phyloP scores from a whole-genome alignment of 2,797 vertebrate species.

The Petrocephalus schoutedeni region DNA sequence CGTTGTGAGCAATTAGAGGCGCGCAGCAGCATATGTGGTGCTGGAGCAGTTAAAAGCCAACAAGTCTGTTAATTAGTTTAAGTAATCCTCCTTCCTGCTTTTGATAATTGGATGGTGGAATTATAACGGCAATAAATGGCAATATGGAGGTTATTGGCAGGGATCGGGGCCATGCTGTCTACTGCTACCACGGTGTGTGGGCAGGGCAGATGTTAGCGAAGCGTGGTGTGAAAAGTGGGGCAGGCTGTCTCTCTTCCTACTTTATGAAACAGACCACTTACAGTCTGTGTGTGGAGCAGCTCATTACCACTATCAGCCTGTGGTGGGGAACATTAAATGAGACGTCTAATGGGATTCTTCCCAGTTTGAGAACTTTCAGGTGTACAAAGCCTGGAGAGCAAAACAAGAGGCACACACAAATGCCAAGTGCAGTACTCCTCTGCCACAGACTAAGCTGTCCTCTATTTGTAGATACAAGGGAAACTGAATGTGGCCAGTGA shows the following conservation, averaged over 20 bases:
- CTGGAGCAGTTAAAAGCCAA: slow-evolving; percentile 8
- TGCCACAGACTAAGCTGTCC: background rate
- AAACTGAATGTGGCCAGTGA: background rate
- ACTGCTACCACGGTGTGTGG: background rate
- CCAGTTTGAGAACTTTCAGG: background rate
- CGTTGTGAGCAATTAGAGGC: slow-evolving; percentile 31
- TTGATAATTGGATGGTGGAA: slow-evolving; percentile 32
- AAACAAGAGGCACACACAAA: background rate
- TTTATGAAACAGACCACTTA: background rate
- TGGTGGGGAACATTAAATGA: background rate
- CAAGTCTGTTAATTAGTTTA: slow-evolving; percentile 9
- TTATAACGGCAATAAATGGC: slow-evolving; percentile 13
- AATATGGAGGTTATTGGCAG: slow-evolving; percentile 17
- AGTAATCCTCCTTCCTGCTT: slow-evolving; percentile 15
- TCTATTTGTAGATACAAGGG: background rate
- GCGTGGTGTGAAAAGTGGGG: background rate
- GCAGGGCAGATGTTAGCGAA: background rate
- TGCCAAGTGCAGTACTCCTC: background rate
- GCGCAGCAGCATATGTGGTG: slow-evolving; percentile 25
- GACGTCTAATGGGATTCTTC: background rate
- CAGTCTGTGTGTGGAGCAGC: background rate
- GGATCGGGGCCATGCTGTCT: background rate
- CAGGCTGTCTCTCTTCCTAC: background rate
- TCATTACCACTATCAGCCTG: background rate
- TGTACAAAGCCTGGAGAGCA: background rate